Base-by-base conservation (phyloP, 2,888 invertebrate species). In the Nymphalis urticae region DNA sequence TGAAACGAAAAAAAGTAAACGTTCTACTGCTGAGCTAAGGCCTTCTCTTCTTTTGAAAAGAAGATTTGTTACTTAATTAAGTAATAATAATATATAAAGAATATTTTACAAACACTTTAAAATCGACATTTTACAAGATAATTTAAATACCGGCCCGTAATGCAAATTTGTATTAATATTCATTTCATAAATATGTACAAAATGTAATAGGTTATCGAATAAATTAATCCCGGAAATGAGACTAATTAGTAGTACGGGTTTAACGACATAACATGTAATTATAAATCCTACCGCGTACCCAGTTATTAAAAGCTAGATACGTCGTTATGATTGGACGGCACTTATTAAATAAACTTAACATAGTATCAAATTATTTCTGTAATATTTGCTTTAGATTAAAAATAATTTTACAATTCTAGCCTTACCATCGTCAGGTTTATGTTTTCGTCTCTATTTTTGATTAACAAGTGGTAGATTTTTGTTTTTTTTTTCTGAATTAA, bases 301-400 rank as follows among this genome's bases (percentile, higher is more conserved):
- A 48, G 64, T 68, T 68, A 66, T 68, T 71, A 66, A 54, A 62
- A 66, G 62, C 59, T 51, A 68, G 68, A 71, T 68, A 63, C 59
- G 36, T 42, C 56, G 24, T 59, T 62, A 59, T 60, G 62, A 66
- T 66, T 63, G 47, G 59, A 62, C 48, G 59, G 47, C 27, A 59
- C 62, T 59, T 62, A 66, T 62, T 66, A 53, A 69, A 62, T 51
- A 62, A 67, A 63, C 48, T 47, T 47, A 36, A 53, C 53, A 42
- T 48, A 21, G 2, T 42, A 36, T 47, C 27, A 53, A 47, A 64
- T 48, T 48, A 53, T 21, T 21, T 21, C n/a, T 48, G 51, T 7
- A 62, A 51, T 63, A 63, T 63, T 63, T 63, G 36, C 24, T 36
- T 50, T 53, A 17, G 9, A 42, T 19, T 36, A 53, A 62, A 48